Percentiles rank a stretch among this genome's conserved stretches.
These are phyloP conservation scores for Spongilla lacustris DNA, from an alignment of 37 sponge, comb jelly and placozoan species.

Conservation along the genomic window DNA sequence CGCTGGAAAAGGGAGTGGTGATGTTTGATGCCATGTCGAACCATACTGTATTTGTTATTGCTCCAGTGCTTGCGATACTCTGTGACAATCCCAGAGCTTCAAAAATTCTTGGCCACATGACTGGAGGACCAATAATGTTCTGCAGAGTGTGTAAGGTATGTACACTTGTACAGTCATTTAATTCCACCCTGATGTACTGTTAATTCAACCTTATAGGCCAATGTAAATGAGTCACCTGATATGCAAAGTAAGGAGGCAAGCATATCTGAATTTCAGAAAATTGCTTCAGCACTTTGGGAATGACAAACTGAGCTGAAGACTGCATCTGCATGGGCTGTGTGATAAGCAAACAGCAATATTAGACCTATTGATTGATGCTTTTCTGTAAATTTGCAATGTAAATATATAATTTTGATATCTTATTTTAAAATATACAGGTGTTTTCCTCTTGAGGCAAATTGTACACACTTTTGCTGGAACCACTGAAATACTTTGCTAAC, in stretches of 20 bases:
- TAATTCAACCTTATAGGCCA: too few species aligned
- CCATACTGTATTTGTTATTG: slow-evolving; percentile 11
- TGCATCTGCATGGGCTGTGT: not conserved
- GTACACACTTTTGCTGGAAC: too few species aligned
- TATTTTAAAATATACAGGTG: not conserved
- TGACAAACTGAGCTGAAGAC: slow-evolving; percentile 4
- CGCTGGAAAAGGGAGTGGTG: not conserved
- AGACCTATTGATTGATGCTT: not conserved
- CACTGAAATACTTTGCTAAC: too few species aligned
- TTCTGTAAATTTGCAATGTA: not conserved
- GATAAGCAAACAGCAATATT: not conserved
- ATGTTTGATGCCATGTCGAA: slow-evolving; percentile 29
- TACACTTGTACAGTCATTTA: too few species aligned
- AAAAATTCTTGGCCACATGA: slow-evolving; percentile 29
- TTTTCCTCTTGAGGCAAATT: too few species aligned
- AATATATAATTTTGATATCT: not conserved
- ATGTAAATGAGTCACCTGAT: too few species aligned
- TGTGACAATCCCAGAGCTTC: slow-evolving; percentile 49
- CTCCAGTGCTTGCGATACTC: too few species aligned
- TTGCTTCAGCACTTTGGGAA: not conserved
- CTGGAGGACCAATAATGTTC: slow-evolving; percentile 16
- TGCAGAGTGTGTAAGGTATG: slow-evolving; percentile 28
- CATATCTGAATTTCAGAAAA: too few species aligned
- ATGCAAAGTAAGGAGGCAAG: too few species aligned
- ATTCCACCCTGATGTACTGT: too few species aligned